Conservation (phyloP, 1,140 invertebrate species). For the Cyclina sinensis region DNA sequence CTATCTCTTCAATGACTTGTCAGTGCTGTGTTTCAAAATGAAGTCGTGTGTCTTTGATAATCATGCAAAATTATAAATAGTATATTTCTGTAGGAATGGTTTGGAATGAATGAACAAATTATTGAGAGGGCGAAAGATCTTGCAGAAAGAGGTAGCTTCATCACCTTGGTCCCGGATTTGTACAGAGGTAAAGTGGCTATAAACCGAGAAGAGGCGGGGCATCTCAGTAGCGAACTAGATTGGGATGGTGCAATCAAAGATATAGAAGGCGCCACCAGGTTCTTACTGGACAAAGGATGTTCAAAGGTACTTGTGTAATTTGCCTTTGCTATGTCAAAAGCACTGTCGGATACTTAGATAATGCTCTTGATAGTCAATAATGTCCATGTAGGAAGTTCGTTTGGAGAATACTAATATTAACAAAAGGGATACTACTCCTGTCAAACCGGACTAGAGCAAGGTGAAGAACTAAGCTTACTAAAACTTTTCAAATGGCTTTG, state of each 20-base stretch:
- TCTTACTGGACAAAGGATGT: slow-evolving; percentile 74
- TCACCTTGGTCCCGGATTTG: slow-evolving; percentile 82
- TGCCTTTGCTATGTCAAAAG: too few species aligned
- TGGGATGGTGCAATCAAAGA: slow-evolving; percentile 83
- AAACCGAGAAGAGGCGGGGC: slow-evolving; percentile 81
- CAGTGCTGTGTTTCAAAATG: not conserved
- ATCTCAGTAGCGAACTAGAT: slow-evolving; percentile 81
- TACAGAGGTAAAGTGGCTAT: slow-evolving; percentile 82
- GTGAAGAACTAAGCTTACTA: too few species aligned
- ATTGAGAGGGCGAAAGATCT: slow-evolving; percentile 76
- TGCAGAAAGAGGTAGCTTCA: slow-evolving; percentile 69
- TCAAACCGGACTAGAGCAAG: too few species aligned
- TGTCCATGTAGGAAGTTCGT: too few species aligned
- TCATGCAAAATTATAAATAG: slow-evolving; percentile 4
- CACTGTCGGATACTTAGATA: too few species aligned
- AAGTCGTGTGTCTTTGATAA: too few species aligned
- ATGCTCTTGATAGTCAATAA: too few species aligned
- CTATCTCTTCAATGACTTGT: not conserved
- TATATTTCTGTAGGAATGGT: slow-evolving; percentile 79
- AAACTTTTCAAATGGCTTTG: too few species aligned
- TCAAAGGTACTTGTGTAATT: slow-evolving; percentile 64
- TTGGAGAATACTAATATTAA: too few species aligned
- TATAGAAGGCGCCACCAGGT: slow-evolving; percentile 78
- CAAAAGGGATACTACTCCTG: too few species aligned
- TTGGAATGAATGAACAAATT: slow-evolving; percentile 84